These are phyloP conservation scores for Pipra filicauda DNA, from an alignment of 2,113 vertebrate species.

Conservation along the genomic window DNA sequence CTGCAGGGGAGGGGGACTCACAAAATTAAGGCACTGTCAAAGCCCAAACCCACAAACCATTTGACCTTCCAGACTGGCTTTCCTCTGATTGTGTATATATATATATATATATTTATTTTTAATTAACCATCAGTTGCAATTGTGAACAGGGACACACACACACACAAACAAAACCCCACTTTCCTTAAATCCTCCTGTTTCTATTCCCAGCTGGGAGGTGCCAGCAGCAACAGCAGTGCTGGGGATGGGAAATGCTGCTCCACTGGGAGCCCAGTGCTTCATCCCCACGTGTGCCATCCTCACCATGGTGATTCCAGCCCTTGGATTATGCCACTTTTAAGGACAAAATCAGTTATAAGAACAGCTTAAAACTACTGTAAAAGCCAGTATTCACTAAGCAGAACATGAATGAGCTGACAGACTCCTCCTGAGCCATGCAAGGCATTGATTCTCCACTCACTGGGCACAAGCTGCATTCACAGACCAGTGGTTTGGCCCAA, in stretches of 20 bases:
- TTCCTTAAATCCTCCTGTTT: background rate
- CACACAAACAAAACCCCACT: background rate
- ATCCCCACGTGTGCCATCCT: background rate
- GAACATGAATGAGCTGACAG: background rate
- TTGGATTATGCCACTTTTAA: background rate
- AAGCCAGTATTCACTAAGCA: background rate
- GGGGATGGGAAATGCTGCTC: background rate
- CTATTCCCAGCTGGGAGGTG: background rate
- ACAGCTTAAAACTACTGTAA: background rate
- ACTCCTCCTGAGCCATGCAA: background rate
- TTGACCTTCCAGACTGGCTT: background rate
- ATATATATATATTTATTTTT: background rate
- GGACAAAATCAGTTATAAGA: background rate
- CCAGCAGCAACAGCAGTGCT: background rate
- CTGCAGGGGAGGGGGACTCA: background rate
- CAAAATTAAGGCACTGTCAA: conserved; percentile 59
- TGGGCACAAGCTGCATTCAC: background rate
- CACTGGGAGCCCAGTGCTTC: background rate
- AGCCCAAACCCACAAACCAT: background rate
- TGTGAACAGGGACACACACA: background rate
- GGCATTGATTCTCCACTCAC: background rate
- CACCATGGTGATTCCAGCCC: background rate
- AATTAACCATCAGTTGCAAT: background rate
- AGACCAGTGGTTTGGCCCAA: background rate
- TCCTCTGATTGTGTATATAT: background rate